These are phyloP conservation scores for Diabrotica undecimpunctata DNA, from an alignment of 1,140 invertebrate genomes.

Conservation along the genomic window DNA sequence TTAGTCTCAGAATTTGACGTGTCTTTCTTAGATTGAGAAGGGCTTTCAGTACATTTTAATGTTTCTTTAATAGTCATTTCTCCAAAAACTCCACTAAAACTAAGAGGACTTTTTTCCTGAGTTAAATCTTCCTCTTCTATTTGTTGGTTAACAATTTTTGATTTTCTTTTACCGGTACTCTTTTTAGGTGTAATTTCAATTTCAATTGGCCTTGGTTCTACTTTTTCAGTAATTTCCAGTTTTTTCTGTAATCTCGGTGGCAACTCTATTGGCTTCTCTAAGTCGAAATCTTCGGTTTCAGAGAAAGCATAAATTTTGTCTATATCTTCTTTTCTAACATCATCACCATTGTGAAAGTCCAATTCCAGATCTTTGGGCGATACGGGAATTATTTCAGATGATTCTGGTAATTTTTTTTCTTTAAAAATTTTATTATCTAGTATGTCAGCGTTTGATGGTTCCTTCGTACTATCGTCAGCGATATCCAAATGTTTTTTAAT, in stretches of 20 bases:
- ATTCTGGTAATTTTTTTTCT: no score
- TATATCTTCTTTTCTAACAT: slow-evolving; percentile 9
- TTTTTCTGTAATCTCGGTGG: slow-evolving; percentile 3
- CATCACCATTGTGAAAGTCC: neutral
- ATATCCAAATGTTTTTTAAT: neutral
- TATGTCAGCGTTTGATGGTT: no score
- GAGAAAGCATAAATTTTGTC: slow-evolving; percentile 17
- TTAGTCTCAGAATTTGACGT: neutral
- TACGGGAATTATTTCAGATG: no score
- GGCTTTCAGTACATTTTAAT: neutral
- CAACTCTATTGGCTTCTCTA: slow-evolving; percentile 12
- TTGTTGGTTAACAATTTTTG: slow-evolving; percentile 1
- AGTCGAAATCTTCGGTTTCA: slow-evolving; percentile 15
- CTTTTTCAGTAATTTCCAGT: neutral
- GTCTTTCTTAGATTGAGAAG: neutral
- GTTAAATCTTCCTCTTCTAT: neutral
- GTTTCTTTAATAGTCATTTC: neutral
- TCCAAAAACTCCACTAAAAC: no score
- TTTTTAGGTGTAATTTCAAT: neutral
- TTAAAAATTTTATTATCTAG: no score
- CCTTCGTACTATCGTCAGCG: neutral
- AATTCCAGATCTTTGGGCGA: neutral
- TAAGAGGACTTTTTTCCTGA: neutral
- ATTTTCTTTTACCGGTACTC: neutral
- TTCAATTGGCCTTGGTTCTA: no score